Evolutionary conservation across 1,140 invertebrate genomes (phyloP), one percentile per base, ranked within the genome.

Genomic region (Pogonus chalceus): DNA sequence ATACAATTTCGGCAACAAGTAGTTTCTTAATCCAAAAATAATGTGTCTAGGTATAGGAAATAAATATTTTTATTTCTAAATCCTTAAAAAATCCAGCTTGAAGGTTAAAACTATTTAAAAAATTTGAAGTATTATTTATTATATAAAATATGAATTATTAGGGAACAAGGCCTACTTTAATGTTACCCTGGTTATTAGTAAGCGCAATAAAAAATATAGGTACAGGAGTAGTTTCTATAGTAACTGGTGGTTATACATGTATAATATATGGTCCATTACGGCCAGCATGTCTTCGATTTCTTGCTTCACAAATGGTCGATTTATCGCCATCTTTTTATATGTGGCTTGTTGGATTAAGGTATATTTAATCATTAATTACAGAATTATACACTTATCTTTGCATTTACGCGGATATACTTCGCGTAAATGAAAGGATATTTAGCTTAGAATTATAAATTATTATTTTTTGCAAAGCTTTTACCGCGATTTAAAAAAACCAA

Each of bases 281-380:
- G 24, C 50, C 53, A 35, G 21, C 54, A 4, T 58, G 57, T 49
- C 52, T 53, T 54, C 53, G 54, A 24, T 58, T 58, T 26, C 2
- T 58, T 4, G 31, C 54, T 10, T 21, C 43, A 2, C 37, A 56
- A 16, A 20, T 21, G 23, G 23, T 55, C 16, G 22, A 55, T 9
- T 23, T 4, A 1, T 2, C 24, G 12, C 55, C 55, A 1, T 37
- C 55, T 1, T 9, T 56, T 12, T 56, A 56, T 23, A 56, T 53
- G 51, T 53, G 51, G 23, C 35, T n/a, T 35, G 20, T 56, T 20
- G 55, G 51, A 0, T 22, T 47, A 1, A 53, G n/a, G 55, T 56
- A 55, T 35, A 49, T 18, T 31, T 14, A 31, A 7, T n/a, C n/a
- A n/a, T n/a, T n/a, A 21, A 9, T 24, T 4, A 37, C 51, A 46